These are phyloP conservation scores for Andrena hattorfiana DNA, from an alignment of 2,888 invertebrate species.

Conservation along the genomic window DNA sequence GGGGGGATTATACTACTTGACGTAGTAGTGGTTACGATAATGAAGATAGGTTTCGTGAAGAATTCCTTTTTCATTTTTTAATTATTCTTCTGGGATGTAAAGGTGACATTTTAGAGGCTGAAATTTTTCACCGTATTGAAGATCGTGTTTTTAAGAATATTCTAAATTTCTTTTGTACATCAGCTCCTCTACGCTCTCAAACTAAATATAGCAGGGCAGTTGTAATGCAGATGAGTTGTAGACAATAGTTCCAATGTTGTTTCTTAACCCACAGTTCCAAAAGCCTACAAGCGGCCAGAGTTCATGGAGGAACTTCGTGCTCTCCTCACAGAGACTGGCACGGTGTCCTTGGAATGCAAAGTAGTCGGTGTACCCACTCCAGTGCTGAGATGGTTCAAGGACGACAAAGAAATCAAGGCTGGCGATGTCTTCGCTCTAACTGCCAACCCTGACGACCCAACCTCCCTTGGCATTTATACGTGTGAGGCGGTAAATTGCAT, in stretches of 20 bases:
- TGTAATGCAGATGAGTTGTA: too few species aligned
- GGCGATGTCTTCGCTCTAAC: constrained; percentile 95
- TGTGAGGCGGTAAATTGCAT: constrained; percentile 96
- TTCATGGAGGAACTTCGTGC: constrained; percentile 94
- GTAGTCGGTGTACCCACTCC: constrained; percentile 96
- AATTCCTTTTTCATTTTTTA: too few species aligned
- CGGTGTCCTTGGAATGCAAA: constrained; percentile 96
- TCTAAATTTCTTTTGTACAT: too few species aligned
- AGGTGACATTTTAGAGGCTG: too few species aligned
- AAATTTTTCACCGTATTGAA: too few species aligned
- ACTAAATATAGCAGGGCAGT: too few species aligned
- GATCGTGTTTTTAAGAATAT: too few species aligned
- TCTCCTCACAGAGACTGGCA: constrained; percentile 94
- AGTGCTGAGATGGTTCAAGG: constrained; percentile 92
- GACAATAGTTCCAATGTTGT: neutral
- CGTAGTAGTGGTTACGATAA: too few species aligned
- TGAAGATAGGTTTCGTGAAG: too few species aligned
- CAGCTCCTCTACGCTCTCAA: too few species aligned
- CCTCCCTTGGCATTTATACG: constrained; percentile 94
- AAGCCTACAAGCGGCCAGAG: constrained; percentile 94
- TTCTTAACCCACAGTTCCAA: constrained; percentile 88
- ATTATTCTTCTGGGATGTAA: too few species aligned
- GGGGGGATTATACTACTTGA: too few species aligned
- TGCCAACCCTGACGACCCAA: constrained; percentile 93
- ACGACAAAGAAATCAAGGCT: constrained; percentile 94